Evolutionary conservation across 2,797 vertebrate species (phyloP).

Genomic region (Oreonectes daqikongensis): DNA sequence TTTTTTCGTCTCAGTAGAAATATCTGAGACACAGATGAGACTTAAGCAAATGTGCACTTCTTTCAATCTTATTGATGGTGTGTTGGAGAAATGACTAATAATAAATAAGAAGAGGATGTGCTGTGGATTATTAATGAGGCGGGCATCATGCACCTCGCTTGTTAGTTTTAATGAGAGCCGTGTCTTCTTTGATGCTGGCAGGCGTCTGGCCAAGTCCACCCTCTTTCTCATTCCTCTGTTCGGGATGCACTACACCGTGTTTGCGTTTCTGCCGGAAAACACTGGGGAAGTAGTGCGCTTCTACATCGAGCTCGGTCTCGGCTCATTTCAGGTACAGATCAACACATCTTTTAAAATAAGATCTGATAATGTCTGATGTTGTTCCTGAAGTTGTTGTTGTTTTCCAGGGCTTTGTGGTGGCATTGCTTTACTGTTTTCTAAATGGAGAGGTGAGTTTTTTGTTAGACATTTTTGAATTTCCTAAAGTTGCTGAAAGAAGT

Average conservation of each 20-base stretch:
- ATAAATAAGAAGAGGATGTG: too few relatives aligned
- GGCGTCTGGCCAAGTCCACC: constrained; percentile 95
- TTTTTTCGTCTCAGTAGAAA: too few relatives aligned
- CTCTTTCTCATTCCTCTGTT: constrained; percentile 96
- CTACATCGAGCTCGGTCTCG: constrained; percentile 90
- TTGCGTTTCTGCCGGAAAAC: constrained; percentile 93
- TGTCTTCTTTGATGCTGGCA: constrained; percentile 61
- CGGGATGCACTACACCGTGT: constrained; percentile 93
- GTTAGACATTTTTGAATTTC: too few relatives aligned
- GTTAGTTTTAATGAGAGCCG: background rate
- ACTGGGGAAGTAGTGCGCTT: constrained; percentile 84
- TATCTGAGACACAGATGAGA: too few relatives aligned
- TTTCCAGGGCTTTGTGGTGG: constrained; percentile 88
- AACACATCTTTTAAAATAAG: constrained; percentile 7
- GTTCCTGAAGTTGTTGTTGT: constrained; percentile 11
- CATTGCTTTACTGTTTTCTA: constrained; percentile 89
- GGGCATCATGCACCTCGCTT: background rate
- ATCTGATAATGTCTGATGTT: background rate
- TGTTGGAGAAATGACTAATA: too few relatives aligned
- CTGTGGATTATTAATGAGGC: too few relatives aligned
- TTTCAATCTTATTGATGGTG: too few relatives aligned
- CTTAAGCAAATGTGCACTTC: too few relatives aligned
- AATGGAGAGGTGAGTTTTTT: constrained; percentile 82
- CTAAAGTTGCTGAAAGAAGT: too few relatives aligned
- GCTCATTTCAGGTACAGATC: constrained; percentile 98